phyloP scores from a whole-genome alignment of 2,797 vertebrate genomes.

The Lepidocolaptes lacrymiger region DNA sequence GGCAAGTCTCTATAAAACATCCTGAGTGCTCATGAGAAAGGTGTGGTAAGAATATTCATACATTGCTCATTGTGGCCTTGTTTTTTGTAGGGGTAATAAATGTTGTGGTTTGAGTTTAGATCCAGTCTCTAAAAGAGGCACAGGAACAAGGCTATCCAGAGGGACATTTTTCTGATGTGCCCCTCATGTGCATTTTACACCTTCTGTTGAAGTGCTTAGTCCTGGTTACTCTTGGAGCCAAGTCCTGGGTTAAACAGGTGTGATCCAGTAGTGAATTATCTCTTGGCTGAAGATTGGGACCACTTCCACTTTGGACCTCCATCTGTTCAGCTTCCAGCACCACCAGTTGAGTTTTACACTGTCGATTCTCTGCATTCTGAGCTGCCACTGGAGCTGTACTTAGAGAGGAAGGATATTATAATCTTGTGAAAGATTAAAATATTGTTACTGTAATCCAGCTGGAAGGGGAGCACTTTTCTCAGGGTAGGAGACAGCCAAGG shows the following conservation, averaged over 20 bases:
- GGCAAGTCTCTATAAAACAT: not conserved
- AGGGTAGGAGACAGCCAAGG: slow-evolving; percentile 41
- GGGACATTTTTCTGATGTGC: not conserved
- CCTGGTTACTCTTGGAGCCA: not conserved
- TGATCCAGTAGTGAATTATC: not conserved
- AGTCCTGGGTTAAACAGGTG: not conserved
- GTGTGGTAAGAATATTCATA: not conserved
- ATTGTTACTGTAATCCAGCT: slow-evolving; percentile 57
- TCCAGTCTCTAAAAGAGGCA: not conserved
- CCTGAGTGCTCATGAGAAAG: not conserved
- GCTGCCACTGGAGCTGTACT: slow-evolving; percentile 18
- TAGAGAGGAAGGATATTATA: slow-evolving; percentile 60
- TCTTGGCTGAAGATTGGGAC: not conserved
- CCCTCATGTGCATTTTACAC: not conserved
- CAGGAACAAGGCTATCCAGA: not conserved
- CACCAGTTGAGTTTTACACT: not conserved
- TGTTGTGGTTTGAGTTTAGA: not conserved
- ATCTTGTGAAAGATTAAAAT: slow-evolving; percentile 54
- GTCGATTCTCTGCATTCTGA: not conserved
- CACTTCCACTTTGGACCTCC: not conserved
- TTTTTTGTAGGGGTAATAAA: not conserved
- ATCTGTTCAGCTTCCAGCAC: not conserved
- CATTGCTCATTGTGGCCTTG: not conserved
- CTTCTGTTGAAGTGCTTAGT: not conserved
- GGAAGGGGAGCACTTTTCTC: slow-evolving; percentile 50